Evolutionary conservation across 2,113 vertebrate genomes (phyloP).

Genomic region (Archocentrus centrarchus): DNA sequence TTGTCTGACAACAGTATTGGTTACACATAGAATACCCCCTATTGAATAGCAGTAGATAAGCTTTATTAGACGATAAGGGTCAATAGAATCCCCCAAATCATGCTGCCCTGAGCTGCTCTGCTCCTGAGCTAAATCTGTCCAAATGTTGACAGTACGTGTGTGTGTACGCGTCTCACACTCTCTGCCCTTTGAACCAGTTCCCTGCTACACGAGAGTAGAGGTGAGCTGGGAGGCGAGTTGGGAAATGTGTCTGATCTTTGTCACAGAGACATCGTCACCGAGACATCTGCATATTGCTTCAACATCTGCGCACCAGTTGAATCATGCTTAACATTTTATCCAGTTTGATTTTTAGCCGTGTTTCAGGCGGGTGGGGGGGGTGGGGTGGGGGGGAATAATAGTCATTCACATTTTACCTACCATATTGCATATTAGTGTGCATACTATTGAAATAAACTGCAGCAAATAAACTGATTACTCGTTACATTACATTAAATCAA

Average conservation of each 20-base stretch:
- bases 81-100: constrained; percentile 12
- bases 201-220: background rate
- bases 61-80: background rate
- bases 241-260: constrained; percentile 72
- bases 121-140: constrained; percentile 25
- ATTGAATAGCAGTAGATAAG: constrained; percentile 45
- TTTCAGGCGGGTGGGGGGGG: background rate
- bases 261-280: constrained; percentile 41
- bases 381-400: too few relatives aligned
- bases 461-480: background rate
- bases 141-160: background rate
- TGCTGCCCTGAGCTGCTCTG: constrained; percentile 18
- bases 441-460: background rate
- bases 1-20: background rate
- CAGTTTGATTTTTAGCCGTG: background rate
- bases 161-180: constrained; percentile 3
- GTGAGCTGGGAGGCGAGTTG: constrained; percentile 38
- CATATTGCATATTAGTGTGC: background rate
- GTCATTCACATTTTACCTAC: background rate
- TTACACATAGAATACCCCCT: constrained; percentile 14
- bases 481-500: background rate
- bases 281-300: constrained; percentile 1
- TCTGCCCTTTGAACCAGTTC: constrained; percentile 63
- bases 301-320: background rate
- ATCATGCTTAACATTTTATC: background rate